phyloP scores from a whole-genome alignment of 2,888 invertebrate genomes.

The Lycocerus yunnanus region DNA sequence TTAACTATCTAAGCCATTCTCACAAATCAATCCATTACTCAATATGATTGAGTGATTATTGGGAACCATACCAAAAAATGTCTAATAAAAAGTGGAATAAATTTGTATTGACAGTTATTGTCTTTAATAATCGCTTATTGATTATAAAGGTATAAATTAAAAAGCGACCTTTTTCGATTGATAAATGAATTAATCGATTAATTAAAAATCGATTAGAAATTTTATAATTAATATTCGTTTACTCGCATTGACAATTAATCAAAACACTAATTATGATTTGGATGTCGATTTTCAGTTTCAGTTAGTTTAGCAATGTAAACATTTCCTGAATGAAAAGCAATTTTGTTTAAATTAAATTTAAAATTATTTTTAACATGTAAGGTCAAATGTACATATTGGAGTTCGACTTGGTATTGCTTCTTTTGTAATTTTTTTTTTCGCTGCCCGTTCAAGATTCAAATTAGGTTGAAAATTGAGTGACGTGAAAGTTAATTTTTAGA shows the following conservation, averaged over 20 bases:
- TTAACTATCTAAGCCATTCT: neutral
- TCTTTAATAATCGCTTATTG: constrained; percentile 3
- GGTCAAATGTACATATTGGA: neutral
- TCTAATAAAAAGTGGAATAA: neutral
- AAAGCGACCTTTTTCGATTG: neutral
- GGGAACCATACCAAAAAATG: neutral
- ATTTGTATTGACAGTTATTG: neutral
- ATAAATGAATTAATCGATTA: constrained; percentile 2
- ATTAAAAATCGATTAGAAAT: neutral
- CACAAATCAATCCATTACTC: neutral
- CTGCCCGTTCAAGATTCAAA: neutral
- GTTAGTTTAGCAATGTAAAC: neutral
- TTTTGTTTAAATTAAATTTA: neutral
- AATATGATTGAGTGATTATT: neutral
- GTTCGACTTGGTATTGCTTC: neutral
- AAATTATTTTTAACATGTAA: neutral
- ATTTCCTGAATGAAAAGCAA: neutral
- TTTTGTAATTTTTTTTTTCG: neutral
- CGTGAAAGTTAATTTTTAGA: neutral
- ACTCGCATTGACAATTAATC: constrained; percentile 1
- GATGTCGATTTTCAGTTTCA: neutral
- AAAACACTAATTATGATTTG: neutral
- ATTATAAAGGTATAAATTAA: neutral
- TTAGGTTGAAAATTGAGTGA: neutral
- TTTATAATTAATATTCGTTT: neutral